phyloP scores from a whole-genome alignment of 2,888 invertebrate species.

The Perizoma flavofasciatum region DNA sequence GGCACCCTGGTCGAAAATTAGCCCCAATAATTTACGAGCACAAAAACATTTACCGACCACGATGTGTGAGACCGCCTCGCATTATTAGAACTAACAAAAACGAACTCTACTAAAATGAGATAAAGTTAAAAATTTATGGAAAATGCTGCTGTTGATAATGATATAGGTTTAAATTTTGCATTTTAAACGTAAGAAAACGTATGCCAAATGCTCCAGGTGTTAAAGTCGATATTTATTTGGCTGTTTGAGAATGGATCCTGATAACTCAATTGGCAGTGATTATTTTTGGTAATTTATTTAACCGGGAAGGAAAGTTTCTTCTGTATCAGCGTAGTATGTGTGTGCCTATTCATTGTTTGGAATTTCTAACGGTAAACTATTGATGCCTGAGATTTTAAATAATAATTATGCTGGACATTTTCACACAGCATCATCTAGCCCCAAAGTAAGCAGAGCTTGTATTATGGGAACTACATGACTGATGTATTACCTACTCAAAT shows the following conservation, averaged over 20 bases:
- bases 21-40: conserved; percentile 64
- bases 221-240: conserved; percentile 47
- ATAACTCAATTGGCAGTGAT: conserved; percentile 71
- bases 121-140: conserved; percentile 25
- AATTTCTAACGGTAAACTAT: too few species aligned
- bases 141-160: conserved; percentile 42
- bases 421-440: too few species aligned
- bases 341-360: too few species aligned
- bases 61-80: conserved; percentile 72
- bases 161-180: conserved; percentile 50
- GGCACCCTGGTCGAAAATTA: conserved; percentile 66
- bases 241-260: conserved; percentile 37
- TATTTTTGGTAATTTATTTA: conserved; percentile 63
- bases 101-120: conserved; percentile 16
- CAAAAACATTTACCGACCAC: conserved; percentile 55
- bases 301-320: conserved; percentile 48
- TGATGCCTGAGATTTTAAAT: too few species aligned
- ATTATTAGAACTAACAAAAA: conserved; percentile 29
- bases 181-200: conserved; percentile 38
- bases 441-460: too few species aligned
- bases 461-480: too few species aligned
- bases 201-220: conserved; percentile 27
- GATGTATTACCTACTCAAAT: too few species aligned
- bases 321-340: neutral
- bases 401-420: too few species aligned